Percentiles rank a stretch among this genome's conserved stretches.
These are phyloP conservation scores for Idaea dimidiata DNA, from an alignment of 2,888 invertebrate species.

Conservation along the genomic window DNA sequence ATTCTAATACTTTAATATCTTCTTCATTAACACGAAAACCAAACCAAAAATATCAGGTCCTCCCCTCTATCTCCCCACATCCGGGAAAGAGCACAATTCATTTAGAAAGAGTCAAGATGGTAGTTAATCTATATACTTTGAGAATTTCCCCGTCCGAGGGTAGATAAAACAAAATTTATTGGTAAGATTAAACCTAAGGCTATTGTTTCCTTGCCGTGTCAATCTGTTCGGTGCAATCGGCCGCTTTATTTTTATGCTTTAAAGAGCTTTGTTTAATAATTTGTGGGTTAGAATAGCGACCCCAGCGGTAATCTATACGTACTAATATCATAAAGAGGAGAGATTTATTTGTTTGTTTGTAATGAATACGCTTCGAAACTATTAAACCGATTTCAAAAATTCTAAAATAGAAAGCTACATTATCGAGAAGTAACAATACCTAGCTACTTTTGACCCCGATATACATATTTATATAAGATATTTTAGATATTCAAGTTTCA, in stretches of 20 bases:
- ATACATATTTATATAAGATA: too few relatives aligned
- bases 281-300: too few relatives aligned
- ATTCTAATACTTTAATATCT: too few relatives aligned
- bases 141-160: constrained; percentile 16
- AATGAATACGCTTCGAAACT: too few relatives aligned
- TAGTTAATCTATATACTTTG: background rate
- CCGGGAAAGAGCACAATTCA: background rate
- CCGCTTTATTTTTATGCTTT: constrained; percentile 5
- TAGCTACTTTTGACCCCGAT: too few relatives aligned
- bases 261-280: background rate
- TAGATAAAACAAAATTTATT: constrained; percentile 72
- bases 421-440: too few relatives aligned
- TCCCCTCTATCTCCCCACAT: background rate
- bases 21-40: background rate
- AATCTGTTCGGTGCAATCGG: constrained; percentile 46
- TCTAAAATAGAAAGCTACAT: too few relatives aligned
- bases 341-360: too few relatives aligned
- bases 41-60: background rate
- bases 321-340: too few relatives aligned
- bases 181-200: constrained; percentile 63
- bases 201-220: constrained; percentile 66
- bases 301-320: too few relatives aligned
- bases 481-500: too few relatives aligned
- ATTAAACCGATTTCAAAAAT: too few relatives aligned
- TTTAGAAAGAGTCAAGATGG: constrained; percentile 1